Conservation (phyloP, 2,797 vertebrate species). For the Leucoraja ocellata region DNA sequence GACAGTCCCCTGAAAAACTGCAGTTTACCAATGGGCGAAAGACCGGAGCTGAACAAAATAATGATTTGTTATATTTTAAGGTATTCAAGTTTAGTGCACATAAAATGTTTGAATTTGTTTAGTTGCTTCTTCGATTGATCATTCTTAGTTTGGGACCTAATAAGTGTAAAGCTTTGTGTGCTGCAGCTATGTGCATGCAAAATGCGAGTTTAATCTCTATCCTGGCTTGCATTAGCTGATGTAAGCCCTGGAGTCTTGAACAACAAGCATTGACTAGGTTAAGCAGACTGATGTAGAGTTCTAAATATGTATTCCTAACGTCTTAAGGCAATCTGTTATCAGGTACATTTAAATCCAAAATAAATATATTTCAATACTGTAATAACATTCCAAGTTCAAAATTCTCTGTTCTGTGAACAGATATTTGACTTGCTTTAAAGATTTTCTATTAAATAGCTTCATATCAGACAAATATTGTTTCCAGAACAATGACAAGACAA, state of each 20-base stretch:
- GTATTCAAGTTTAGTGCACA: conserved; percentile 52
- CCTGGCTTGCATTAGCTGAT: neutral
- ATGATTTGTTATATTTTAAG: conserved; percentile 88
- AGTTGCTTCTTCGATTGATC: neutral
- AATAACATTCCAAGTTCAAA: neutral
- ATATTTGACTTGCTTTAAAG: neutral
- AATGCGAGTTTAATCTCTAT: neutral
- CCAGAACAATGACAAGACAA: neutral
- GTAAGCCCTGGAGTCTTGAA: neutral
- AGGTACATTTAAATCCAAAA: neutral
- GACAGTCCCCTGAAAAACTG: conserved; percentile 48
- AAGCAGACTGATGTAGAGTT: neutral
- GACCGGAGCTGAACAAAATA: conserved; percentile 61
- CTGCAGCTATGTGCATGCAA: neutral
- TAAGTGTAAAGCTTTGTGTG: neutral
- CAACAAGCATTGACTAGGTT: neutral
- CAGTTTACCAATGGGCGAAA: conserved; percentile 47
- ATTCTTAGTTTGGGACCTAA: neutral
- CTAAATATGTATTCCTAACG: conserved; percentile 29
- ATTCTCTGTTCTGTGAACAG: neutral
- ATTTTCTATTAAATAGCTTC: neutral
- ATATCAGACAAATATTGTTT: neutral
- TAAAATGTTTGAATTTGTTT: neutral
- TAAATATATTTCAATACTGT: neutral
- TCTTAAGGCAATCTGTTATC: neutral